A percentile compares a stretch with the other conserved stretches of the same genome.
Evolutionary conservation across 2,797 vertebrate species (phyloP).

Genomic region (Choloepus didactylus): DNA sequence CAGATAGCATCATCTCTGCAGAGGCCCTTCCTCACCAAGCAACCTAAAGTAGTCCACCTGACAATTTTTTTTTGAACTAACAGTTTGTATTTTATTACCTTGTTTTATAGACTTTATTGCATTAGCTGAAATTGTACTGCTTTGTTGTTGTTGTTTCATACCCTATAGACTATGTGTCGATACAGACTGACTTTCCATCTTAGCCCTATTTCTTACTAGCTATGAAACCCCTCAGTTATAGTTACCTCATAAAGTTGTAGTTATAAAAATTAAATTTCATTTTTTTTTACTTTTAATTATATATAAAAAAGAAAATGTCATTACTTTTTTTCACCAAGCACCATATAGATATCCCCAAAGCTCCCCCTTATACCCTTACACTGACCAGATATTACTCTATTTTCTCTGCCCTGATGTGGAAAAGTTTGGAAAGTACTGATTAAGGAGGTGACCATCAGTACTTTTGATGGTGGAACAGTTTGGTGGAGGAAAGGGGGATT

Average conservation of each 20-base stretch:
- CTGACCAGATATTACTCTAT: constrained; percentile 19
- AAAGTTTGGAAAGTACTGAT: neutral
- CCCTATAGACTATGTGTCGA: neutral
- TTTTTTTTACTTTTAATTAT: neutral
- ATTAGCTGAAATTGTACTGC: neutral
- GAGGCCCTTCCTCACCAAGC: neutral
- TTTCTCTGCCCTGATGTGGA: neutral
- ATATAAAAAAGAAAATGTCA: too few species aligned
- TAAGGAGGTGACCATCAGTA: neutral
- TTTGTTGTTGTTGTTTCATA: neutral
- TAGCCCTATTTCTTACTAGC: neutral
- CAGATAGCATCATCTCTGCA: neutral
- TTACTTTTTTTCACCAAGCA: too few species aligned
- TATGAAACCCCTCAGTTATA: neutral
- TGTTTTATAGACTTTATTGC: neutral
- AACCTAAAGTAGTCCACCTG: neutral
- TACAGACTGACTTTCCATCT: neutral
- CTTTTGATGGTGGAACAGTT: neutral
- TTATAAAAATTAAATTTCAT: neutral
- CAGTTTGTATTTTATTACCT: neutral
- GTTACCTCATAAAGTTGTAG: neutral
- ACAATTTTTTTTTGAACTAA: neutral
- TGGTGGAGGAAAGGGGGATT: neutral
- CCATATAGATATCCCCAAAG: neutral
- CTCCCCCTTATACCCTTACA: neutral